These are phyloP conservation scores for Agapostemon virescens DNA, from an alignment of 2,888 invertebrate species.

Conservation along the genomic window DNA sequence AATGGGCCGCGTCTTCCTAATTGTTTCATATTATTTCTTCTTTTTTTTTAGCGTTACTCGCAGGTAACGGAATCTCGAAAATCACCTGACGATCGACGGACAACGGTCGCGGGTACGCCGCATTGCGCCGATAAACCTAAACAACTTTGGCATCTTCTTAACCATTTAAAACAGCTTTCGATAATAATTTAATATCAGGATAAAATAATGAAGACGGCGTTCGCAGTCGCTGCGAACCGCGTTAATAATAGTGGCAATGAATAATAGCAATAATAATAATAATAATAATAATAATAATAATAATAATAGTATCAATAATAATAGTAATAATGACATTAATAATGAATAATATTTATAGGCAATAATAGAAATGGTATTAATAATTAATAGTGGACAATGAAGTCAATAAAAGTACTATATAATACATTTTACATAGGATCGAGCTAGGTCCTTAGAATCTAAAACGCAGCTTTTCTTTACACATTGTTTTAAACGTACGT, in stretches of 20 bases:
- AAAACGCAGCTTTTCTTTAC: constrained; percentile 60
- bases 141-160: constrained; percentile 80
- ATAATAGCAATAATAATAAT: constrained; percentile 65
- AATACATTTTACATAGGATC: constrained; percentile 77
- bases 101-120: constrained; percentile 52
- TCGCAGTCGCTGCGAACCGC: constrained; percentile 65
- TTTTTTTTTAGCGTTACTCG: constrained; percentile 11
- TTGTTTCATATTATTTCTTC: background rate
- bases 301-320: constrained; percentile 67
- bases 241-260: constrained; percentile 66
- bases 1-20: background rate
- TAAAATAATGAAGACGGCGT: constrained; percentile 71
- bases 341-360: constrained; percentile 65
- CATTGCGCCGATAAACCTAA: constrained; percentile 77
- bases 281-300: constrained; percentile 62
- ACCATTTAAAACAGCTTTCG: constrained; percentile 72
- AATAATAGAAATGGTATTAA: constrained; percentile 75
- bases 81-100: constrained; percentile 32
- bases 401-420: constrained; percentile 69
- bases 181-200: constrained; percentile 71
- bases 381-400: constrained; percentile 60
- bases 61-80: constrained; percentile 10
- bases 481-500: constrained; percentile 46
- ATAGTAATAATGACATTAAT: constrained; percentile 65
- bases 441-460: constrained; percentile 72